phyloP scores from a whole-genome alignment of 2,113 vertebrate species.

The Pterocles gutturalis region DNA sequence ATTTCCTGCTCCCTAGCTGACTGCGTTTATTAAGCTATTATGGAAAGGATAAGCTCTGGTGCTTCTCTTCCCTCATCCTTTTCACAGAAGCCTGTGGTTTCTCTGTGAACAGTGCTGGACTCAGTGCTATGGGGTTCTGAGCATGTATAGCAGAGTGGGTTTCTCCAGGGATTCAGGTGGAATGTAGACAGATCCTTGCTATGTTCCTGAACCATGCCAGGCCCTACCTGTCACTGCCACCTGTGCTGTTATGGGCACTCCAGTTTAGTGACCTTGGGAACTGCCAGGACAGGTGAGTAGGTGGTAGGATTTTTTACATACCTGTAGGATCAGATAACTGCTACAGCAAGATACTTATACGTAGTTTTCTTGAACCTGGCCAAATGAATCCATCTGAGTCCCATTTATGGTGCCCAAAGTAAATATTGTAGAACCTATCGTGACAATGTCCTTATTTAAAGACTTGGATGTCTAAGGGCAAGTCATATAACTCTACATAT shows the following conservation, averaged over 20 bases:
- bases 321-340: not conserved
- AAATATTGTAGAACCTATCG: not conserved
- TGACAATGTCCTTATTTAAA: not conserved
- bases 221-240: not conserved
- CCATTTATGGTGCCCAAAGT: not conserved
- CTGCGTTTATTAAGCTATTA: not conserved
- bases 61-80: not conserved
- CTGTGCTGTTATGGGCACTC: not conserved
- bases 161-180: not conserved
- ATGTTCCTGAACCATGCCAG: not conserved
- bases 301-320: not conserved
- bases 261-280: not conserved
- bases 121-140: fast-evolving
- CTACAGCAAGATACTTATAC: not conserved
- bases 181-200: not conserved
- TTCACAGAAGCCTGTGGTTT: not conserved
- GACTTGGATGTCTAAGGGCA: not conserved
- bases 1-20: not conserved
- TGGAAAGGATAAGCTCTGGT: not conserved
- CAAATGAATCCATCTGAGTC: not conserved
- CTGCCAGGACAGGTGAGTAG: not conserved
- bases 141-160: fast-evolving
- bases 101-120: not conserved
- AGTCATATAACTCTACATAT: not conserved
- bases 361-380: not conserved